Percentiles rank a stretch among this genome's conserved stretches.
These are phyloP conservation scores for Jacana jacana DNA, from an alignment of 2,113 vertebrate genomes.

Conservation along the genomic window DNA sequence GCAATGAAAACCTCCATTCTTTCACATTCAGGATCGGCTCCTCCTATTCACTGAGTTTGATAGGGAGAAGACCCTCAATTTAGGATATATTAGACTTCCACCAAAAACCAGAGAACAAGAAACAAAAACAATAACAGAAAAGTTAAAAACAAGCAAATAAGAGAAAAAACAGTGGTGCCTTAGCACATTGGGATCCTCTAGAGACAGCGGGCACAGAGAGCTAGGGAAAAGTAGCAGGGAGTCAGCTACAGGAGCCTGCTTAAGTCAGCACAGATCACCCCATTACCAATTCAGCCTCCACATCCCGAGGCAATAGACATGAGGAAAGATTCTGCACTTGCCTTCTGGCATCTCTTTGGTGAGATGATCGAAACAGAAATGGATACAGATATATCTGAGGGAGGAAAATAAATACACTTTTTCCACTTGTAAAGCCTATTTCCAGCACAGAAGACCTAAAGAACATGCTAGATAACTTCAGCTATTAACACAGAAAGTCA, in stretches of 20 bases:
- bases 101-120: neutral
- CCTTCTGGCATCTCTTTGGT: neutral
- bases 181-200: neutral
- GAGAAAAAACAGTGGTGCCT: neutral
- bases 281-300: neutral
- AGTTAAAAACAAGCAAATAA: neutral
- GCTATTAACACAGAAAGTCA: neutral
- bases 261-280: neutral
- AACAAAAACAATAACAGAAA: neutral
- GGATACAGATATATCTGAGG: neutral
- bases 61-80: neutral
- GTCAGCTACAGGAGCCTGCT: neutral
- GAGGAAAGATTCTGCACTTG: neutral
- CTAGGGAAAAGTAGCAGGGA: neutral
- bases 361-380: neutral
- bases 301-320: neutral
- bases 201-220: neutral
- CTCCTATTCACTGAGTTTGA: neutral
- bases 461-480: neutral
- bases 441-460: neutral
- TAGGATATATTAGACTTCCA: neutral
- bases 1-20: neutral
- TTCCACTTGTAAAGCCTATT: neutral
- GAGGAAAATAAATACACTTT: neutral
- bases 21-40: neutral